Evolutionary conservation across 2,888 invertebrate genomes (phyloP), one percentile per base, ranked within the genome.

Genomic region (Embidobia sp.): DNA sequence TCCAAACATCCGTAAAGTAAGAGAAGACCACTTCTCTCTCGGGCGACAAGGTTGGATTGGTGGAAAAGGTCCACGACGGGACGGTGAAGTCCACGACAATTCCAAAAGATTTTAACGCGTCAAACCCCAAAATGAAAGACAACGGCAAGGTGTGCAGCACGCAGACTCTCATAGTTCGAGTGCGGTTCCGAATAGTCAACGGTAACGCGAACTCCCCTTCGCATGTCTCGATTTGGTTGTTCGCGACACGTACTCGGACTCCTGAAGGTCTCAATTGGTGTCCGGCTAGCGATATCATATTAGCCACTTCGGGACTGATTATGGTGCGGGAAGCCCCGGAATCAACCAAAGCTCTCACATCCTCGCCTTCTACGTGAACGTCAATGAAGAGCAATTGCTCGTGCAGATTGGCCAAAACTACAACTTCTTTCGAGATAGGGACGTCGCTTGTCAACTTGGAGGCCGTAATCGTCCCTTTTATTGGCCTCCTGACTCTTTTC

Each of bases 1-100:
- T 48, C 33, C 44, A 61, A 1, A 48, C 61, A 3, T 48, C 48
- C 3, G 48, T 3, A 10, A 33, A 33, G 13, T 33, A n/a, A n/a
- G n/a, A n/a, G n/a, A n/a, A n/a, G n/a, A n/a, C n/a, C n/a, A n/a
- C n/a, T n/a, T n/a, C n/a, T n/a, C n/a, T n/a, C n/a, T n/a, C n/a
- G n/a, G n/a, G n/a, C n/a, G n/a, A n/a, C n/a, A n/a, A n/a, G n/a
- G n/a, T n/a, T n/a, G n/a, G n/a, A n/a, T n/a, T n/a, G n/a, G n/a
- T n/a, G n/a, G n/a, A n/a, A 16, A 37, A 37, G 1, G n/a, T 3
- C 37, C 37, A 37, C 7, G 37, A 37, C 7, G 37, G 8, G 15
- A 16, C 16, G 1, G 16, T 16, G 7, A 37, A 37, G 37, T 37
- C 37, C 2, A 37, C 16, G 1, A 8, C 7, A 3, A 37, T 37